Base-by-base conservation (phyloP, 1,140 invertebrate species). In the Meteorus sp. region DNA sequence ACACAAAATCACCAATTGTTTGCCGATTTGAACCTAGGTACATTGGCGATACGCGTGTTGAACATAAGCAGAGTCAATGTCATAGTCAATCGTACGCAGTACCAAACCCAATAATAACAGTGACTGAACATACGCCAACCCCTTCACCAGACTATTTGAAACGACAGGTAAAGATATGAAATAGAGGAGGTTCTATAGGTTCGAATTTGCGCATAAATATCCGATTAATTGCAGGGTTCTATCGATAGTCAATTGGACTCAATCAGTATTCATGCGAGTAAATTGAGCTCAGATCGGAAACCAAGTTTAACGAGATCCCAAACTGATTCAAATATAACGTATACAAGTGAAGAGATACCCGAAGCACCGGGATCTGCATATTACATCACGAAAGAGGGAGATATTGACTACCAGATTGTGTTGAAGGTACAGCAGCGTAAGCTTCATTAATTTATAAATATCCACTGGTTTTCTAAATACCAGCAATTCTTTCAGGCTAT, bases 381-480 rank as follows among this genome's bases (percentile, higher is more conserved):
- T 73, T 99, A 98, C 67, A 97, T 99, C 23, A 97, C 95, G 23
- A 89, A 90, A 69, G 93, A 98, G 69, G 97, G 97, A 0, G 90
- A 95, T 70, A 88, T 99, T 37, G 92, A 97, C 77, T 87, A 93
- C 61, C 86, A 90, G 76, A 90, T 98, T 6, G 88, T 99, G 1
- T 78, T 99, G 11, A 93, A 94, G 83, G 90, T 91, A 80, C 60
- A 15, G 54, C n/a, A n/a, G n/a, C n/a, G n/a, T n/a, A n/a, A n/a
- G n/a, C n/a, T n/a, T n/a, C n/a, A n/a, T n/a, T n/a, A 39, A 27
- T 44, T 19, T 17, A 17, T 19, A 56, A n/a, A 27, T 17, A 17
- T n/a, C 11, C 8, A 50, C 13, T 31, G 22, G 23, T 8, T 37
- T 11, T 45, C 6, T 13, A 43, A 23, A 39, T 41, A 17, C 35